phyloP scores from a whole-genome alignment of 2,113 vertebrate species.

The Chaetodon trifascialis region DNA sequence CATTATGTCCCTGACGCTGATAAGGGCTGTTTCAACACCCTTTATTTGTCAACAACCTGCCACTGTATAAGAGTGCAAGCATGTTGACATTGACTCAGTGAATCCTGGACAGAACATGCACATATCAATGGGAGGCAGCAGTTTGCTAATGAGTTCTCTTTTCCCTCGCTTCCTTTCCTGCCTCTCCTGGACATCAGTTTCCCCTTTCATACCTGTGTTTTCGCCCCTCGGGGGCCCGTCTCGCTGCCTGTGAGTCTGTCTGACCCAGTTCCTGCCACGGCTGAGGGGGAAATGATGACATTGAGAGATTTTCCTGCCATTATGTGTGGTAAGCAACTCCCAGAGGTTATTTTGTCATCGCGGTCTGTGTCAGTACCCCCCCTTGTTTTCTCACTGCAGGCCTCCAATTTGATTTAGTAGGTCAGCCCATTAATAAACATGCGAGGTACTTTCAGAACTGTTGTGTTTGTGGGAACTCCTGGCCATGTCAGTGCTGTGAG shows the following conservation, averaged over 20 bases:
- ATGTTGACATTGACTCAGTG: slow-evolving; percentile 24
- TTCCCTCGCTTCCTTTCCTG: neutral
- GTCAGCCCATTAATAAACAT: slow-evolving; percentile 35
- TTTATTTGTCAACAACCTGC: slow-evolving; percentile 20
- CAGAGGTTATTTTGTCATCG: slow-evolving; percentile 49
- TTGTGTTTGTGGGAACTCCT: neutral
- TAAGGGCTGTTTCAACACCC: slow-evolving; percentile 39
- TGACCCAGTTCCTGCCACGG: slow-evolving; percentile 74
- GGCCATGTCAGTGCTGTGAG: neutral
- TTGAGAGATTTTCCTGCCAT: slow-evolving; percentile 76
- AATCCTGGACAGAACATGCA: slow-evolving; percentile 5
- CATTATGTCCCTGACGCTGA: slow-evolving; percentile 32
- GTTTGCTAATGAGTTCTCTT: slow-evolving; percentile 4
- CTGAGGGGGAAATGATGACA: slow-evolving; percentile 71
- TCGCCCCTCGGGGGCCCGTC: slow-evolving; percentile 21
- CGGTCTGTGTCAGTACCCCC: slow-evolving; percentile 11
- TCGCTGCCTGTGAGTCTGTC: slow-evolving; percentile 55
- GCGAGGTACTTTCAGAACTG: slow-evolving; percentile 7
- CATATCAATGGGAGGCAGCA: neutral
- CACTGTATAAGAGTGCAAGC: slow-evolving; percentile 11
- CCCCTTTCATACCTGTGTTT: slow-evolving; percentile 50
- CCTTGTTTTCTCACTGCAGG: slow-evolving; percentile 2
- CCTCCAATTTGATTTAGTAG: slow-evolving; percentile 35
- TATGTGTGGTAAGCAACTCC: slow-evolving; percentile 72
- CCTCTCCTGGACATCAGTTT: slow-evolving; percentile 27